Conservation (phyloP, 1,140 invertebrate species). For the Dryas iulia region DNA sequence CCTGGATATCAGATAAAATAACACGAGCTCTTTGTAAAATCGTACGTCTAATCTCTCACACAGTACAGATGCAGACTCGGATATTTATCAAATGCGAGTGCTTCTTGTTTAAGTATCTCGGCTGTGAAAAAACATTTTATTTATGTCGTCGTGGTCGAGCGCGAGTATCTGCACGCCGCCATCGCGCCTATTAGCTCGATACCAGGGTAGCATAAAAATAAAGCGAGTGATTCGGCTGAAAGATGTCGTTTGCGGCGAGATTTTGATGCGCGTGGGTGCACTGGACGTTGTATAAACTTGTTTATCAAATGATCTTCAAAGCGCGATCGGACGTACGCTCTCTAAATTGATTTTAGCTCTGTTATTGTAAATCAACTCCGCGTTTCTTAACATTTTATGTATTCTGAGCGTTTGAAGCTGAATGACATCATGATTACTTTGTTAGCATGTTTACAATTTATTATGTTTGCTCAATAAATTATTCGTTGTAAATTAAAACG, state of each 20-base stretch:
- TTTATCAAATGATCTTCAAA: conserved; percentile 20
- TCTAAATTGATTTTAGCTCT: background rate
- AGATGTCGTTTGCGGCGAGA: conserved; percentile 53
- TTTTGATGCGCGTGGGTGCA: conserved; percentile 52
- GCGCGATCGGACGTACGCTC: conserved; percentile 1
- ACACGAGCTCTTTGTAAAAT: conserved; percentile 41
- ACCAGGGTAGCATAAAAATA: conserved; percentile 64
- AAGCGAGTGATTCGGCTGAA: conserved; percentile 60
- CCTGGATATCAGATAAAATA: conserved; percentile 33
- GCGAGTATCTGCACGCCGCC: conserved; percentile 46
- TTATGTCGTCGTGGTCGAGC: background rate
- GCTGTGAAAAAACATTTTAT: conserved; percentile 35
- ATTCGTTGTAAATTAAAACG: background rate
- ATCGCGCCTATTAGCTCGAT: conserved; percentile 51
- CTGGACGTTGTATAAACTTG: conserved; percentile 25
- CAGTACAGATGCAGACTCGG: conserved; percentile 17
- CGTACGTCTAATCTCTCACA: conserved; percentile 46
- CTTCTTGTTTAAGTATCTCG: conserved; percentile 7
- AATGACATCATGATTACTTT: conserved; percentile 20
- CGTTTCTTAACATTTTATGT: conserved; percentile 20
- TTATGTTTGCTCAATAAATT: conserved; percentile 1
- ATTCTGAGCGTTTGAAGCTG: conserved; percentile 6
- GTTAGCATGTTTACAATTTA: conserved; percentile 11
- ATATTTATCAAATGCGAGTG: conserved; percentile 5
- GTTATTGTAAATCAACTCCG: conserved; percentile 6